Percentiles rank a stretch among this genome's conserved stretches.
phyloP scores from a whole-genome alignment of 2,888 invertebrate species.

The Ornithoptera priamus region DNA sequence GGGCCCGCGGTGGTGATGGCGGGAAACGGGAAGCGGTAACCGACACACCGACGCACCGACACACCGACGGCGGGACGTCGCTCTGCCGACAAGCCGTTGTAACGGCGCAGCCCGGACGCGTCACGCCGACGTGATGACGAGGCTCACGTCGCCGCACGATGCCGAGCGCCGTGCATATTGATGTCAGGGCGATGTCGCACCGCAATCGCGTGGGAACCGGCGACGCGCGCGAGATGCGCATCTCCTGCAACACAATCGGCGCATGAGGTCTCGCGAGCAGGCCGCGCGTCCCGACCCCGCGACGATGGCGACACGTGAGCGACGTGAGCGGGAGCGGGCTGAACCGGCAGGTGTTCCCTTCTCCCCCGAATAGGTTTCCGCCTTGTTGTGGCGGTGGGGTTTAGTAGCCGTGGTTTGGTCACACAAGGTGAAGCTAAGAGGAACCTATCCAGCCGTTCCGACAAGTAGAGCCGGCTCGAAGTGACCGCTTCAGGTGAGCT shows the following conservation, averaged over 20 bases:
- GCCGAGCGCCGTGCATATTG: constrained; percentile 2
- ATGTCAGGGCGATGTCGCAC: background rate
- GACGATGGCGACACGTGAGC: background rate
- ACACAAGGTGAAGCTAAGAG: too few species aligned
- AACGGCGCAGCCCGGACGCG: too few species aligned
- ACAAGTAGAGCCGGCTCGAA: too few species aligned
- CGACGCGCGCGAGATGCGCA: constrained; percentile 12
- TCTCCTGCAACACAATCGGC: background rate
- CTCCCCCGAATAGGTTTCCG: too few species aligned
- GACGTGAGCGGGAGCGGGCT: background rate
- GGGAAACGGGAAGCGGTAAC: background rate
- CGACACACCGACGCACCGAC: background rate
- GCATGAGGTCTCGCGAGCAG: background rate
- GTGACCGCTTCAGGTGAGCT: too few species aligned
- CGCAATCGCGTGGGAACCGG: constrained; percentile 23
- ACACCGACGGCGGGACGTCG: background rate
- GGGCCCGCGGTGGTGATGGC: background rate
- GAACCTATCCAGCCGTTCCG: too few species aligned
- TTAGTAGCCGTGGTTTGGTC: too few species aligned
- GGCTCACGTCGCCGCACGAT: too few species aligned
- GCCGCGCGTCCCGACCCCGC: background rate
- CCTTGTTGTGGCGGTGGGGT: too few species aligned
- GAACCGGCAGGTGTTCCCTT: background rate
- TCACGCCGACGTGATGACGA: too few species aligned
- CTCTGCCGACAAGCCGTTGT: too few species aligned